phyloP scores from a whole-genome alignment of 2,797 vertebrate species.

The Allobates femoralis region DNA sequence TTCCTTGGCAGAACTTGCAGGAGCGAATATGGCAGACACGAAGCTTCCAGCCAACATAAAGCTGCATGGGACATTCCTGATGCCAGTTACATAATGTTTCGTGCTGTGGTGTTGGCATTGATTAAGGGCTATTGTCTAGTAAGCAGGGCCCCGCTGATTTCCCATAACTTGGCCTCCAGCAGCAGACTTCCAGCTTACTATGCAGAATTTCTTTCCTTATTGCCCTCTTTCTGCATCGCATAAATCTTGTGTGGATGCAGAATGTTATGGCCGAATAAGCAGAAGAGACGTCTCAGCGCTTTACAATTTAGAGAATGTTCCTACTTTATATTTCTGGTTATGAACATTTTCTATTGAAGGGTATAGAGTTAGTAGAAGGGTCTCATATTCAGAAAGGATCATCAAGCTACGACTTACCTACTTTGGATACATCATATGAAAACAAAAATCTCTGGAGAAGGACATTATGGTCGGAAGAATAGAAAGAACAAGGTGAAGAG shows the following conservation, averaged over 20 bases:
- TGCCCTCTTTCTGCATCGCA: not conserved
- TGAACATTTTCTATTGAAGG: not conserved
- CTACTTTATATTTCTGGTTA: not conserved
- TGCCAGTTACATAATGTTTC: conserved; percentile 33
- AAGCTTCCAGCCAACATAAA: conserved; percentile 1
- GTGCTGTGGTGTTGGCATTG: conserved; percentile 25
- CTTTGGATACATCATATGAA: too few species aligned
- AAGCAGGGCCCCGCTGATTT: conserved; percentile 16
- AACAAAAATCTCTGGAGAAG: too few species aligned
- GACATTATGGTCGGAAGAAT: too few species aligned
- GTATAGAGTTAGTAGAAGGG: not conserved
- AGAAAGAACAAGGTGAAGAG: too few species aligned
- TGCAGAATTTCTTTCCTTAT: conserved; percentile 28
- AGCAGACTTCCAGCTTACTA: not conserved
- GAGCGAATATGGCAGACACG: conserved; percentile 3
- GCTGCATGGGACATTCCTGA: conserved; percentile 40
- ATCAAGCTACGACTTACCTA: too few species aligned
- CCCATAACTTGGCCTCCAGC: not conserved
- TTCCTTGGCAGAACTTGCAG: not conserved
- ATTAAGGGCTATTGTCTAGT: conserved; percentile 17
- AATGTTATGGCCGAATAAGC: not conserved
- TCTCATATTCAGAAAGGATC: not conserved
- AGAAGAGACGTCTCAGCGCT: not conserved
- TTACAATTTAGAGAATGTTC: too few species aligned
- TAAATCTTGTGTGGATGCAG: conserved; percentile 1